Percentiles rank a stretch among this genome's conserved stretches.
phyloP scores from a whole-genome alignment of 2,797 vertebrate species.

The Chaetodon trifasciatus region DNA sequence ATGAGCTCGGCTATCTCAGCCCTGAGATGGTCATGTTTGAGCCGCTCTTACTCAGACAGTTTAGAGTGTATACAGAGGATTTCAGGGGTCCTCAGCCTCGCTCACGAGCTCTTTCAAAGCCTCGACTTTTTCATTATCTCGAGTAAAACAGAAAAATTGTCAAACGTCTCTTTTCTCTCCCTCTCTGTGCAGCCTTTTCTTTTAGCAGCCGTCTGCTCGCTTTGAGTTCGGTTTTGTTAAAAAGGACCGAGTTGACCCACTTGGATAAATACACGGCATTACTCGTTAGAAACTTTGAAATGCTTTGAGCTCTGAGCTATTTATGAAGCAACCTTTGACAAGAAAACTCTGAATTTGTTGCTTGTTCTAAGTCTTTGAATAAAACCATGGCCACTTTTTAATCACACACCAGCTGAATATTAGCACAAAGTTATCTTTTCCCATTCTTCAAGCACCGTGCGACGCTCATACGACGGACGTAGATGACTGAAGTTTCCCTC shows the following conservation, averaged over 20 bases:
- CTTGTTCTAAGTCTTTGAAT: not conserved
- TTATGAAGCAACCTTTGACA: conserved; percentile 1
- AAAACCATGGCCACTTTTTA: not conserved
- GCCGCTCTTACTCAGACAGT: conserved; percentile 17
- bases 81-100: conserved; percentile 5
- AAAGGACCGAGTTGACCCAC: not conserved
- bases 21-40: conserved; percentile 14
- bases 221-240: not conserved
- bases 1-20: not conserved
- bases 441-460: not conserved
- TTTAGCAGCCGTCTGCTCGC: not conserved
- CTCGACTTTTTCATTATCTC: not conserved
- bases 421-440: not conserved
- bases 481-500: not conserved
- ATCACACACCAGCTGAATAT: not conserved
- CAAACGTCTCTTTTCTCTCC: not conserved
- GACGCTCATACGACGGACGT: not conserved
- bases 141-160: conserved; percentile 17
- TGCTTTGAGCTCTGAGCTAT: not conserved
- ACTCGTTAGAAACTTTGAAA: not conserved
- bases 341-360: not conserved
- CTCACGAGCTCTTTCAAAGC: conserved; percentile 7
- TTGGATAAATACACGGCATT: conserved; percentile 4
- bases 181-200: not conserved
- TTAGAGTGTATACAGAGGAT: conserved; percentile 14